Conservation (phyloP, 2,797 vertebrate species). For the Dicrostonyx torquatus region DNA sequence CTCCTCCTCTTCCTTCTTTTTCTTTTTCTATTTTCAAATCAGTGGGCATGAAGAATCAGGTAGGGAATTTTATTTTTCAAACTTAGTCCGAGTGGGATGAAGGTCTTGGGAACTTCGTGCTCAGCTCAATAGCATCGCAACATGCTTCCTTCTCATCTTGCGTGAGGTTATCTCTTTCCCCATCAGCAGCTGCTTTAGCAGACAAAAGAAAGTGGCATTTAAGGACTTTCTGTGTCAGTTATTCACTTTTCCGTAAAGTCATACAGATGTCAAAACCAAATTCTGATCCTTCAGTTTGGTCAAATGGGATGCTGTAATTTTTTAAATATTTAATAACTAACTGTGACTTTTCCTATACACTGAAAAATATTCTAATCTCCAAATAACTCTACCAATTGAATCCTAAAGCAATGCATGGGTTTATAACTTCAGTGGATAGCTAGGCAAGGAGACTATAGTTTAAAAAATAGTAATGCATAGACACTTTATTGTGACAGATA, state of each 20-base stretch:
- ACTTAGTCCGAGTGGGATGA: constrained; percentile 41
- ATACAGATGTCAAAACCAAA: constrained; percentile 43
- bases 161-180: neutral
- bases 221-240: neutral
- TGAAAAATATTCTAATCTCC: neutral
- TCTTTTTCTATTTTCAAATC: constrained; percentile 59
- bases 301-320: neutral
- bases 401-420: neutral
- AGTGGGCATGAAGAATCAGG: neutral
- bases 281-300: constrained; percentile 15
- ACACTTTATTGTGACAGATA: neutral
- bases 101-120: constrained; percentile 35
- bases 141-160: neutral
- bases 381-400: neutral
- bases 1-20: no score
- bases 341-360: neutral
- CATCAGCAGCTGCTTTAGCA: neutral
- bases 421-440: neutral
- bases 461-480: neutral
- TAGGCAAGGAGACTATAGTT: neutral
- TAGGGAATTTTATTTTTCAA: constrained; percentile 56
- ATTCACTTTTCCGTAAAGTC: constrained; percentile 28
- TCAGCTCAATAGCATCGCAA: neutral
- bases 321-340: constrained; percentile 27
- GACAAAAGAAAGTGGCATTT: neutral